Conservation (phyloP, 2,888 invertebrate genomes). For the Lysandra coridon region DNA sequence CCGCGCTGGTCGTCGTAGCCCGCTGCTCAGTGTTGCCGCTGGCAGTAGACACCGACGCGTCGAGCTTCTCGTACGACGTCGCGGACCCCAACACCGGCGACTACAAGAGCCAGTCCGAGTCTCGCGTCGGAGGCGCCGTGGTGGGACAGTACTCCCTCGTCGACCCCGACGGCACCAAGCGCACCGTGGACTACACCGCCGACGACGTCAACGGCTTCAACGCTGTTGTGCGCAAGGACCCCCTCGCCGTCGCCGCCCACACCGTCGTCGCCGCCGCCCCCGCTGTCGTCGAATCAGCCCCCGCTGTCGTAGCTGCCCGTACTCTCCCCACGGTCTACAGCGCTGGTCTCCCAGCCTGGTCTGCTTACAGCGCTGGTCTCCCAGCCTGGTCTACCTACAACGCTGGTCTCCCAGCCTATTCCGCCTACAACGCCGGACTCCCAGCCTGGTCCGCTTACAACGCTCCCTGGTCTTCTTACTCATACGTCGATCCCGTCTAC, state of each 20-base stretch:
- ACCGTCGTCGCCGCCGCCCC: conserved; percentile 43
- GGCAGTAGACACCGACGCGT: conserved; percentile 57
- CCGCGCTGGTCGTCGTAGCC: conserved; percentile 66
- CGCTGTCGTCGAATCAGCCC: conserved; percentile 42
- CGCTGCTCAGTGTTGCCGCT: conserved; percentile 74
- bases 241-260: conserved; percentile 38
- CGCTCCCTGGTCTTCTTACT: neutral
- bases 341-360: conserved; percentile 35
- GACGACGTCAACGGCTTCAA: conserved; percentile 73
- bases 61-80: conserved; percentile 76
- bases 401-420: neutral
- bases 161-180: conserved; percentile 64
- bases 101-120: conserved; percentile 60
- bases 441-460: neutral
- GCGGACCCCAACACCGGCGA: conserved; percentile 80
- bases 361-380: conserved; percentile 38
- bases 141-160: conserved; percentile 63
- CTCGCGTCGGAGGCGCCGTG: conserved; percentile 51
- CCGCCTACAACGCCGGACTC: conserved; percentile 31
- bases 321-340: conserved; percentile 44
- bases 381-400: conserved; percentile 35
- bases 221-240: conserved; percentile 63
- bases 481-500: conserved; percentile 20
- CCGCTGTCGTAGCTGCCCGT: conserved; percentile 47
- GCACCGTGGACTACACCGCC: conserved; percentile 66